Evolutionary conservation across 1,140 invertebrate genomes (phyloP), one percentile per base, ranked within the genome.

Genomic region (Euwallacea similis): DNA sequence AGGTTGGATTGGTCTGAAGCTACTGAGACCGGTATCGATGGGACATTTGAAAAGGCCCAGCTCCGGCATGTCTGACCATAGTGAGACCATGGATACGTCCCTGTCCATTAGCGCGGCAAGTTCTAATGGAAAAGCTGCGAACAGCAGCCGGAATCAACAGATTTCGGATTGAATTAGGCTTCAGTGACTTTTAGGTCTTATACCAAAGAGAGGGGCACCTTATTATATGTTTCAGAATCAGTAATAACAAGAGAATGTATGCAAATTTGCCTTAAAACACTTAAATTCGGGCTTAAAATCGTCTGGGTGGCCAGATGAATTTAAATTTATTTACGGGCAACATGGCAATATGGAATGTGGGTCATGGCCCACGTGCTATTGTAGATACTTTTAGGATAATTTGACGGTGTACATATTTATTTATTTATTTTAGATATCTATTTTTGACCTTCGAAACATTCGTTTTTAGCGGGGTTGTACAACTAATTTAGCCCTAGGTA

Each of bases 1-100:
- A 11, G 89, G 88, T 43, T 93, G 90, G 90, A 87, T 92, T 84
- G 87, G 89, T 6, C 82, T 92, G 67, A 84, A 90, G 9, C 82
- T 92, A 10, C 42, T 68, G 13, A 67, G 44, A 50, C 71, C 62
- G 7, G 56, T 61, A 11, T 63, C 69, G 7, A 42, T 15, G 15
- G 46, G 7, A 11, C 47, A 43, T 15, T 81, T 91, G 44, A 85
- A 88, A 43, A 83, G 88, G 53, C 85, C 88, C 42, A 63, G 83
- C 76, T 71, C 78, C 75, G 46, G 62, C 42, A 64, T 62, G 33
- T 56, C 69, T 0, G 69, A 76, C 41, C 55, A 65, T n/a, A 78
- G 78, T 63, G 75, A 75, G 53, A 74, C 74, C 2, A 59, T 71
- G 15, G 71, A 73, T n/a, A 72, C 65, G 50, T 70, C 74, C 9